A percentile compares a stretch with the other conserved stretches of the same genome.
Conservation (phyloP, 2,113 vertebrate genomes). For the Leucoraja erinaceus region DNA sequence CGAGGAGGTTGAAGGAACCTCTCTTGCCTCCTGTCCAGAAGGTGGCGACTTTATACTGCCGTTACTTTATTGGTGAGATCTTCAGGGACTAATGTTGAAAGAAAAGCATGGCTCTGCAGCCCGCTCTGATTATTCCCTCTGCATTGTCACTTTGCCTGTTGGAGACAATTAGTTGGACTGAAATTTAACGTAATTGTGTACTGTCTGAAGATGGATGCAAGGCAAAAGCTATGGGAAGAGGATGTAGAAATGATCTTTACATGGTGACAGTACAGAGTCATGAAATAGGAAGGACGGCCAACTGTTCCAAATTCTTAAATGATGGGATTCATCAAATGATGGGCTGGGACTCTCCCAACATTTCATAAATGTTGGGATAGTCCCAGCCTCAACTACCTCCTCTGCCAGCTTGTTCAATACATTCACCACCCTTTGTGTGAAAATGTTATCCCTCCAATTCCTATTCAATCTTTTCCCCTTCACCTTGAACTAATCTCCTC, state of each 20-base stretch:
- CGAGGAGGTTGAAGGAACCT: not conserved
- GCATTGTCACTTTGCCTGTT: not conserved
- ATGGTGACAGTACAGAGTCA: too few species aligned
- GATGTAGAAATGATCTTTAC: not conserved
- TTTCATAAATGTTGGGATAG: too few species aligned
- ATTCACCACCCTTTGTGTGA: too few species aligned
- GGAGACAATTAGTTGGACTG: not conserved
- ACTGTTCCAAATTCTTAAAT: not conserved
- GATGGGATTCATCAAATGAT: too few species aligned
- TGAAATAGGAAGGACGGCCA: not conserved
- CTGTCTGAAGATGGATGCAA: not conserved
- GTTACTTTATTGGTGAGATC: not conserved
- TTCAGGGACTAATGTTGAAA: not conserved
- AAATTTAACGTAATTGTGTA: not conserved
- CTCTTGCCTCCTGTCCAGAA: not conserved
- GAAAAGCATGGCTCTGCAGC: not conserved
- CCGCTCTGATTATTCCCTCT: not conserved
- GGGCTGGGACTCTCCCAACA: too few species aligned
- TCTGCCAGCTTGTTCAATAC: too few species aligned
- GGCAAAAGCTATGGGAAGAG: not conserved
- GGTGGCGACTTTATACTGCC: slow-evolving; percentile 10
- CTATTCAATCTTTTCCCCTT: too few species aligned
- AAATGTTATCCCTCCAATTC: too few species aligned
- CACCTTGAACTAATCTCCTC: too few species aligned
- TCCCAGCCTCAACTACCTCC: too few species aligned